These are phyloP conservation scores for Metallyticus violacea DNA, from an alignment of 2,888 invertebrate genomes.

Conservation along the genomic window DNA sequence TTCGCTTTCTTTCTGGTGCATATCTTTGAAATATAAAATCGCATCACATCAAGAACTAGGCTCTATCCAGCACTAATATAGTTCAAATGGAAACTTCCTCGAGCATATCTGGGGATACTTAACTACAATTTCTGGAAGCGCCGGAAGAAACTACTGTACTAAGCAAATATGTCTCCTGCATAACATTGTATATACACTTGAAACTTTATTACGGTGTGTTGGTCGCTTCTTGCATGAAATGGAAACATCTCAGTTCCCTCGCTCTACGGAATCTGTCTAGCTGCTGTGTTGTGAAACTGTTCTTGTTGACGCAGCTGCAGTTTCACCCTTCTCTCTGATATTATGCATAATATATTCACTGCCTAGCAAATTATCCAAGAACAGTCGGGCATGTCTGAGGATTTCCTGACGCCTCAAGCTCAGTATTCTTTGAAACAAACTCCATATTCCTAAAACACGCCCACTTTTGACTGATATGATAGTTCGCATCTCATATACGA, in stretches of 20 bases:
- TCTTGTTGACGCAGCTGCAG: slow-evolving; percentile 5
- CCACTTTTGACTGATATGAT: too few species aligned
- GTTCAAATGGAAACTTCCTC: too few species aligned
- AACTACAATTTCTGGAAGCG: background rate
- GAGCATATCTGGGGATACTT: background rate
- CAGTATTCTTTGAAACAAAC: too few species aligned
- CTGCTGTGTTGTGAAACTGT: background rate
- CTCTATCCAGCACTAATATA: too few species aligned
- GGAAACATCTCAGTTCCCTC: background rate
- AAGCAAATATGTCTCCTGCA: background rate
- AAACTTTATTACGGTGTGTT: background rate
- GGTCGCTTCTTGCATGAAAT: background rate
- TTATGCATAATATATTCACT: background rate
- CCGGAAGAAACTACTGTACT: background rate
- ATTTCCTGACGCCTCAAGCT: background rate
- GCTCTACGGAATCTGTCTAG: too few species aligned
- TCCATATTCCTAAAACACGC: too few species aligned
- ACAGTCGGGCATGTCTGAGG: background rate
- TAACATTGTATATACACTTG: background rate
- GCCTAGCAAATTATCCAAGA: background rate
- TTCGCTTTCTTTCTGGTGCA: too few species aligned
- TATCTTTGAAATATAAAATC: too few species aligned
- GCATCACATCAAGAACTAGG: too few species aligned
- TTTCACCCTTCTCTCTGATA: background rate
- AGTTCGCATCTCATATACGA: too few species aligned